phyloP scores from a whole-genome alignment of 2,888 invertebrate species.

The Agriopis marginaria region DNA sequence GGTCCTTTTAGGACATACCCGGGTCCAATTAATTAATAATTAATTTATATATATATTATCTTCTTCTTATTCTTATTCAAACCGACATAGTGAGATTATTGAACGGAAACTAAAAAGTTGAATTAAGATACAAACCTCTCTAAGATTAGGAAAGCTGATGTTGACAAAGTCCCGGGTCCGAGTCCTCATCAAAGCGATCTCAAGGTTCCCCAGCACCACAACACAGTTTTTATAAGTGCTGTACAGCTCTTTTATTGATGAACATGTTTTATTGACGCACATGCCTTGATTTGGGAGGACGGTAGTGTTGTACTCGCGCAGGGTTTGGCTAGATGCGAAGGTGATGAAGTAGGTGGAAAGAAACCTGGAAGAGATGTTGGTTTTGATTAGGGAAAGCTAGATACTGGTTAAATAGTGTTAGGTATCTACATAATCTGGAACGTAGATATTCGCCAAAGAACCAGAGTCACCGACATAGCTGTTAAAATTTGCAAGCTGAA shows the following conservation, averaged over 20 bases:
- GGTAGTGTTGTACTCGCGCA: constrained; percentile 31
- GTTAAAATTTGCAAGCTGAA: too few species aligned
- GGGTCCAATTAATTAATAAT: too few species aligned
- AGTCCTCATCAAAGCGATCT: constrained; percentile 88
- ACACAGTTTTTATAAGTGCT: constrained; percentile 63
- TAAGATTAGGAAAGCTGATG: constrained; percentile 89
- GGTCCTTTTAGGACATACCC: too few species aligned
- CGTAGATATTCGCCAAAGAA: too few species aligned
- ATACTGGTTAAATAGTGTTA: background rate
- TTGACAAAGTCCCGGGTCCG: constrained; percentile 76
- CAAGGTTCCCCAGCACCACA: constrained; percentile 92
- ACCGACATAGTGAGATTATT: too few species aligned
- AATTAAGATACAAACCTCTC: constrained; percentile 84
- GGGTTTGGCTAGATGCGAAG: constrained; percentile 22
- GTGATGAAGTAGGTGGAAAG: constrained; percentile 21
- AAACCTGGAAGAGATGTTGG: constrained; percentile 30
- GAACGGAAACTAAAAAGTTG: background rate
- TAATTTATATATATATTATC: too few species aligned
- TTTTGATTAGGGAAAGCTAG: background rate
- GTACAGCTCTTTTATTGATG: constrained; percentile 44
- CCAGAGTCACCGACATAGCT: too few species aligned
- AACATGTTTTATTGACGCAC: constrained; percentile 56
- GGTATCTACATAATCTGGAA: too few species aligned
- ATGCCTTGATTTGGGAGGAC: constrained; percentile 51
- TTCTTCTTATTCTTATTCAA: too few species aligned